Conservation (phyloP, 2,113 vertebrate species). For the Myrmecobius fasciatus region DNA sequence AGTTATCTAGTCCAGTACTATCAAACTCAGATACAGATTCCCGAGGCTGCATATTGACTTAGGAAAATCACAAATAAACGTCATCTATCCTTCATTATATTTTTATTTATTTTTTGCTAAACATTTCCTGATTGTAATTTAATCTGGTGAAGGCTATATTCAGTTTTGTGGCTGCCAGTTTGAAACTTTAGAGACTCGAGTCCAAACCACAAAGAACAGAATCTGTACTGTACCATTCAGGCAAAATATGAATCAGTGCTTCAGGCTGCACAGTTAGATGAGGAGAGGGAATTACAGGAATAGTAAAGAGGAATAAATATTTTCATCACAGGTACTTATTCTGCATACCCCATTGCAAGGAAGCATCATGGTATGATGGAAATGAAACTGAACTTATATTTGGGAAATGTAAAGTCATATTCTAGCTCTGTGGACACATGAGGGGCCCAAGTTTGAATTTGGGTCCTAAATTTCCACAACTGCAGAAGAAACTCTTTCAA, state of each 20-base stretch:
- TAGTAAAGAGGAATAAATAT: background rate
- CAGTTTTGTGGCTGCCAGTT: background rate
- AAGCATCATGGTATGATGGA: background rate
- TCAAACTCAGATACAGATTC: background rate
- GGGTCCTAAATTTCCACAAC: background rate
- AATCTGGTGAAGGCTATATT: background rate
- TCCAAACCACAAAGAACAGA: background rate
- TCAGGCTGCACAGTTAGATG: background rate
- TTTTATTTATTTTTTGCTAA: background rate
- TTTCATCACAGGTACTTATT: background rate
- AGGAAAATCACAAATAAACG: background rate
- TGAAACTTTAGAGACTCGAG: background rate
- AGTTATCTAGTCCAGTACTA: background rate
- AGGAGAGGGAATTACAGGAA: background rate
- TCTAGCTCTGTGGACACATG: background rate
- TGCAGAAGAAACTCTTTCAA: background rate
- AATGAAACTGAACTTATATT: background rate
- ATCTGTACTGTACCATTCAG: background rate
- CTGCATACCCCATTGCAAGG: background rate
- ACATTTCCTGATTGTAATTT: background rate
- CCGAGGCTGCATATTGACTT: background rate
- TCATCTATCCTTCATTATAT: background rate
- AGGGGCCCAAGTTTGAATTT: background rate
- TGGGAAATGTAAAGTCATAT: background rate
- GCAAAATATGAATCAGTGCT: background rate